A percentile compares a stretch with the other conserved stretches of the same genome.
phyloP scores from a whole-genome alignment of 2,888 invertebrate genomes.

The Pammene fasciana region DNA sequence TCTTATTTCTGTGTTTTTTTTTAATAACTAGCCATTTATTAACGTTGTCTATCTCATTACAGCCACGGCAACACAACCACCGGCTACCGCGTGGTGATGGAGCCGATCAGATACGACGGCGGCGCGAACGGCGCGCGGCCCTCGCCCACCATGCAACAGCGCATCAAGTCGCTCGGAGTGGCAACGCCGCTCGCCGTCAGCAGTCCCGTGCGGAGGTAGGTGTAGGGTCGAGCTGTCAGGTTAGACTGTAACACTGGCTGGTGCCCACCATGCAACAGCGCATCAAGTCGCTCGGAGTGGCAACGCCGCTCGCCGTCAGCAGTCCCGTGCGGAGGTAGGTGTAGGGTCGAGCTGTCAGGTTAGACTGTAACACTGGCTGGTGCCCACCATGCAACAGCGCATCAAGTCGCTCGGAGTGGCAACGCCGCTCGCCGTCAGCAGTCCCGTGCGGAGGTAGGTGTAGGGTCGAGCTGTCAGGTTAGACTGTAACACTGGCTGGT shows the following conservation, averaged over 20 bases:
- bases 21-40: conserved; percentile 65
- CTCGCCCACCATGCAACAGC: conserved; percentile 94
- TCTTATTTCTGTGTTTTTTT: background rate
- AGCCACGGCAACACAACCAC: conserved; percentile 78
- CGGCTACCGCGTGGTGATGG: conserved; percentile 80
- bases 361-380: too few species aligned
- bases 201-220: conserved; percentile 93
- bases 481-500: too few species aligned
- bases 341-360: too few species aligned
- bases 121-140: conserved; percentile 77
- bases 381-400: too few species aligned
- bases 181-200: conserved; percentile 94
- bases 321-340: too few species aligned
- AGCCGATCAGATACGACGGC: conserved; percentile 74
- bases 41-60: conserved; percentile 43
- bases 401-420: too few species aligned
- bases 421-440: too few species aligned
- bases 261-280: too few species aligned
- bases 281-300: conserved; percentile 88
- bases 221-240: conserved; percentile 15
- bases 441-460: too few species aligned
- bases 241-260: too few species aligned
- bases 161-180: conserved; percentile 94
- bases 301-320: conserved; percentile 81
- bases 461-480: too few species aligned